A percentile compares a stretch with the other conserved stretches of the same genome.
These are phyloP conservation scores for Hirundo rustica DNA, from an alignment of 2,797 vertebrate genomes.

Conservation along the genomic window DNA sequence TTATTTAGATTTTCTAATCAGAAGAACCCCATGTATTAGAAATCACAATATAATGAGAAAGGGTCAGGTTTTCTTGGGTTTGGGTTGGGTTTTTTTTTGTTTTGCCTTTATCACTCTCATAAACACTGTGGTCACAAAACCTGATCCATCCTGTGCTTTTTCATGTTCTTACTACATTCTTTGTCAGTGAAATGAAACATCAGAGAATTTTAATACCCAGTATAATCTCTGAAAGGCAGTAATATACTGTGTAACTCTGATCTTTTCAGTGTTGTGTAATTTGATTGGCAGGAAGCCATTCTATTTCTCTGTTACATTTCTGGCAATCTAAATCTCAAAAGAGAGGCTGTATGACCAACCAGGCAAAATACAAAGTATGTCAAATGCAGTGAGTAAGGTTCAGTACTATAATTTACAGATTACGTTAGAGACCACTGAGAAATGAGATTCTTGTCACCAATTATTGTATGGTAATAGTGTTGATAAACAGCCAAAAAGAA, in stretches of 20 bases:
- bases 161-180: background rate
- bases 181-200: constrained; percentile 35
- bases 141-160: background rate
- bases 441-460: background rate
- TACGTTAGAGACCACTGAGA: background rate
- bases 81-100: background rate
- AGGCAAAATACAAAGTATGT: background rate
- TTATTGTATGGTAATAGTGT: background rate
- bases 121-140: background rate
- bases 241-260: constrained; percentile 15
- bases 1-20: background rate
- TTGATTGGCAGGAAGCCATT: constrained; percentile 59
- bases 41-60: background rate
- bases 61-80: background rate
- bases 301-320: constrained; percentile 3
- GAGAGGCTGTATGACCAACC: background rate
- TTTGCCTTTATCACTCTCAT: background rate
- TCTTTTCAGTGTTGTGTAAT: constrained; percentile 34
- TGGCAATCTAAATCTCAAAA: constrained; percentile 33
- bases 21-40: background rate
- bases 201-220: constrained; percentile 31
- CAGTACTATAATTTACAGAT: constrained; percentile 21
- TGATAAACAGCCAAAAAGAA: background rate
- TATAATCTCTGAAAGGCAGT: constrained; percentile 22
- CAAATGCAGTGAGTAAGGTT: background rate